phyloP scores from a whole-genome alignment of 2,797 vertebrate species.

The Sebastes trivittatus region DNA sequence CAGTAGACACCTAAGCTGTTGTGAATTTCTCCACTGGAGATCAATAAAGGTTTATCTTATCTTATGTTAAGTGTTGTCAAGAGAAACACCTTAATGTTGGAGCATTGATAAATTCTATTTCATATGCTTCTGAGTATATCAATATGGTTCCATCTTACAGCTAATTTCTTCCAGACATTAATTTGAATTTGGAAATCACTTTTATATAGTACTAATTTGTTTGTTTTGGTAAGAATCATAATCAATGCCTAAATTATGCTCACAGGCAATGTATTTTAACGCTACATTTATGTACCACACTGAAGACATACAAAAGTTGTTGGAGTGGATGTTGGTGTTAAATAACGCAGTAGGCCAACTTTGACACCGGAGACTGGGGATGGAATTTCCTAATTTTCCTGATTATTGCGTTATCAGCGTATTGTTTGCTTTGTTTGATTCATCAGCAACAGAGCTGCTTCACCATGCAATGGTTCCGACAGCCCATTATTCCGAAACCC shows the following conservation, averaged over 20 bases:
- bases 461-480: not conserved
- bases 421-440: not conserved
- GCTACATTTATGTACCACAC: not conserved
- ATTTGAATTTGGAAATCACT: not conserved
- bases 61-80: not conserved
- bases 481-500: too few species aligned
- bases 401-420: not conserved
- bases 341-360: not conserved
- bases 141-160: not conserved
- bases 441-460: not conserved
- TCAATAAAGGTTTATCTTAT: not conserved
- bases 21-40: fast-evolving
- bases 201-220: not conserved
- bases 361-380: not conserved
- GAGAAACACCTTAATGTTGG: not conserved
- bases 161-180: not conserved
- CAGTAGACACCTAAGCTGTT: not conserved
- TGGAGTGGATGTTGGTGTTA: not conserved
- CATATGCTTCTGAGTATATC: not conserved
- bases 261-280: not conserved
- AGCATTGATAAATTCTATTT: not conserved
- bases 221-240: not conserved
- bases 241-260: not conserved
- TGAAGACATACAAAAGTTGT: not conserved
- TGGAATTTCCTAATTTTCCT: not conserved